Conservation (phyloP, 2,888 invertebrate species). For the Bimastos eiseni region DNA sequence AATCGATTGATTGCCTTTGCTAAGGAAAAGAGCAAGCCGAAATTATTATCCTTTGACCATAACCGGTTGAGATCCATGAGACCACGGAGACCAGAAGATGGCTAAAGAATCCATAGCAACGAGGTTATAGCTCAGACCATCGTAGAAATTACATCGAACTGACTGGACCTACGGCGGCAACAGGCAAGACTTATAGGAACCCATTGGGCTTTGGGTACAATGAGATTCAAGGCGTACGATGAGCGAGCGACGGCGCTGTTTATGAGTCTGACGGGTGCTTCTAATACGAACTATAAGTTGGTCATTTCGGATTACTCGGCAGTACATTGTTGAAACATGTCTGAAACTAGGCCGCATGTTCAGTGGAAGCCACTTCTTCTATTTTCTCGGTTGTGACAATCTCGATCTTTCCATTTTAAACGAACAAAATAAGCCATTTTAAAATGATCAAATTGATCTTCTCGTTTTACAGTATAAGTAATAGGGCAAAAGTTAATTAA, state of each 20-base stretch:
- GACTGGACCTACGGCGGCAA: neutral
- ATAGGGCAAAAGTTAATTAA: too few relatives aligned
- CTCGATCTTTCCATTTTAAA: neutral
- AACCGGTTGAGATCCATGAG: neutral
- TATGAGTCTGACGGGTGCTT: neutral
- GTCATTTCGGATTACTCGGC: neutral
- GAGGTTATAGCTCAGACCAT: neutral
- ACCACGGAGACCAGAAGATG: neutral
- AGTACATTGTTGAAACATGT: constrained; percentile 13
- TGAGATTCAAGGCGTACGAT: neutral
- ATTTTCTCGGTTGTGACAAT: neutral
- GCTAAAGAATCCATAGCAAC: neutral
- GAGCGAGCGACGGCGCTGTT: neutral
- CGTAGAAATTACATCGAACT: neutral
- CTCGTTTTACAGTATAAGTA: too few relatives aligned
- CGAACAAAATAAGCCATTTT: neutral
- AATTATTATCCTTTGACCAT: neutral
- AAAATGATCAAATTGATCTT: neutral
- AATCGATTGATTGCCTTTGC: neutral
- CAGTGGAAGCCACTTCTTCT: neutral
- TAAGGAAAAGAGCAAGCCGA: neutral
- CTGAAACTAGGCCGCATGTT: neutral
- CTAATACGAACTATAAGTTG: too few relatives aligned
- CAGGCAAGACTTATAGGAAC: neutral
- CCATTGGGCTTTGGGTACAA: constrained; percentile 4